Conservation (phyloP, 1,140 invertebrate species). For the Ctenoplectra terminalis region DNA sequence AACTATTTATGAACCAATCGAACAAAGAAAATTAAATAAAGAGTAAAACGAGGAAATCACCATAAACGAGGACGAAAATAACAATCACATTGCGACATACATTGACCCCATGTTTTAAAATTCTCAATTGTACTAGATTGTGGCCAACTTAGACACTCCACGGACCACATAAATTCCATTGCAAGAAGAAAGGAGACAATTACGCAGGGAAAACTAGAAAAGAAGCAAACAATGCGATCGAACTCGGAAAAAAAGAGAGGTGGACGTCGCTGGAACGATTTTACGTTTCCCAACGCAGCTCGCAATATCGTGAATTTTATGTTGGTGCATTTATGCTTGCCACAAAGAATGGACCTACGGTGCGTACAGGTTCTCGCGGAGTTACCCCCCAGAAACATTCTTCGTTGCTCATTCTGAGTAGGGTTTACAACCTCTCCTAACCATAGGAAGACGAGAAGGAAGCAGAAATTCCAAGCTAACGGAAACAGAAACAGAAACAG, state of each 20-base stretch:
- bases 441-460: neutral
- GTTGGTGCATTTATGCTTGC: conserved; percentile 5
- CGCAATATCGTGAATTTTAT: conserved; percentile 41
- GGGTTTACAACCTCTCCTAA: conserved; percentile 14
- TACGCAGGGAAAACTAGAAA: neutral
- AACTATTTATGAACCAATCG: no score
- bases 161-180: no score
- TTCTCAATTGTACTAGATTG: neutral
- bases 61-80: neutral
- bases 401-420: conserved; percentile 2
- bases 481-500: no score
- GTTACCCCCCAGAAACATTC: neutral
- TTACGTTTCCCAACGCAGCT: conserved; percentile 18
- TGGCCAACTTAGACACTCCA: no score
- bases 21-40: neutral
- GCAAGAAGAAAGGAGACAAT: no score
- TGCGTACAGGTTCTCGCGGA: neutral
- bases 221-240: neutral
- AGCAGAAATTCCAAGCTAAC: neutral
- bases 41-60: neutral
- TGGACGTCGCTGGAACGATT: conserved; percentile 1
- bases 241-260: no score
- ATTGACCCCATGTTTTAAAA: neutral
- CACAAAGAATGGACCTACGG: conserved; percentile 12
- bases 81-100: neutral